A percentile compares a stretch with the other conserved stretches of the same genome.
Conservation (phyloP, 2,888 invertebrate genomes). For the Drosophila paracracens region DNA sequence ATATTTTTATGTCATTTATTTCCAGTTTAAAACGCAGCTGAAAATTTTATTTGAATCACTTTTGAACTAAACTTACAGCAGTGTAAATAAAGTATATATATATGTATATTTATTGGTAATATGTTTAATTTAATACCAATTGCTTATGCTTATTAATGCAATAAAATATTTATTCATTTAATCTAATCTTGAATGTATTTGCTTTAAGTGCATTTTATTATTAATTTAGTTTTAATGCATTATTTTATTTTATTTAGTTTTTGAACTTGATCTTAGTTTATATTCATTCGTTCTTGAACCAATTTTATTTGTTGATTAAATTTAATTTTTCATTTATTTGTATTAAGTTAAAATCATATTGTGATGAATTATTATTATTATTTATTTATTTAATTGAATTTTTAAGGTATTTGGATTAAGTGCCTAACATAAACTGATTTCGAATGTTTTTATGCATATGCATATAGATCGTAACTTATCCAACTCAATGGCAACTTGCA, state of each 20-base stretch:
- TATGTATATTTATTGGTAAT: too few relatives aligned
- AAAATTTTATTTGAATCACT: too few relatives aligned
- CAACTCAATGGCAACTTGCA: conserved; percentile 37
- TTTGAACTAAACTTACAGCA: too few relatives aligned
- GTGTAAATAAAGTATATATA: too few relatives aligned
- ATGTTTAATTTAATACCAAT: too few relatives aligned
- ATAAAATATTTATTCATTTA: neutral
- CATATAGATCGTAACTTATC: conserved; percentile 9
- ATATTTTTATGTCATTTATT: too few relatives aligned
- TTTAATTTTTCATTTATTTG: neutral
- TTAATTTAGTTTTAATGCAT: neutral
- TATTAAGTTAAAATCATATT: neutral
- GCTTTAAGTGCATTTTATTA: too few relatives aligned
- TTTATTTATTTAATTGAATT: neutral
- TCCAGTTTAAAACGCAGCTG: too few relatives aligned
- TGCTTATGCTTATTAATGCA: too few relatives aligned
- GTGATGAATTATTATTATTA: too few relatives aligned
- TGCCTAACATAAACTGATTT: neutral
- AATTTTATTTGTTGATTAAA: neutral
- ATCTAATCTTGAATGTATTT: neutral
- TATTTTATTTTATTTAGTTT: neutral
- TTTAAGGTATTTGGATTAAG: neutral
- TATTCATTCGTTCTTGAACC: neutral
- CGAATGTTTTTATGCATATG: neutral
- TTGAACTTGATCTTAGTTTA: neutral